These are phyloP conservation scores for Orthonyx spaldingii DNA, from an alignment of 2,113 vertebrate species.

Conservation along the genomic window DNA sequence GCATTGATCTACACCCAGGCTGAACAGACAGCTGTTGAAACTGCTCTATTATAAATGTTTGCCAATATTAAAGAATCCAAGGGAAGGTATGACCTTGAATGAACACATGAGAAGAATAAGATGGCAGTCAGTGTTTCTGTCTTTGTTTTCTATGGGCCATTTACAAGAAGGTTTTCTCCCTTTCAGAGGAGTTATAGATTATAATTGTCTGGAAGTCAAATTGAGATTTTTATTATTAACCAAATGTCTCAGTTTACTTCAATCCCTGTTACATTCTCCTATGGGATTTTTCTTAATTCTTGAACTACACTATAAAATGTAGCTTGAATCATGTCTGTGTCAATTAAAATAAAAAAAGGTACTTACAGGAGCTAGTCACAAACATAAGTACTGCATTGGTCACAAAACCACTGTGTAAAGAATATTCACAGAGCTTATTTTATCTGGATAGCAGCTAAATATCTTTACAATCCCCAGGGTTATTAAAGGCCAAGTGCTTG, in stretches of 20 bases:
- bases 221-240: not conserved
- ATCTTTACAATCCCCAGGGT: conserved; percentile 11
- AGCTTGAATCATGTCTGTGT: not conserved
- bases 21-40: conserved; percentile 18
- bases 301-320: not conserved
- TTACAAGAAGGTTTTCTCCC: not conserved
- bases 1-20: not conserved
- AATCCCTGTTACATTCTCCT: not conserved
- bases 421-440: conserved; percentile 31
- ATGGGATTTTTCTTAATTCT: not conserved
- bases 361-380: not conserved
- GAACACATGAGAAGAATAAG: conserved; percentile 29
- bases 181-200: not conserved
- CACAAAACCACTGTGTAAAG: not conserved
- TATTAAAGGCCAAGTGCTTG: conserved; percentile 27
- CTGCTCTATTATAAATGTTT: conserved; percentile 6
- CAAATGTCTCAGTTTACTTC: not conserved
- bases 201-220: not conserved
- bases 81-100: conserved; percentile 43
- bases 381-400: not conserved
- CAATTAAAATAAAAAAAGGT: not conserved
- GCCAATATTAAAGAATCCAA: conserved; percentile 13
- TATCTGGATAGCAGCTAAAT: conserved; percentile 42
- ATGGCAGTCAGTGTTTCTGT: not conserved
- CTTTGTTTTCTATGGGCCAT: conserved; percentile 9